These are phyloP conservation scores for Thecocarcelia acutangulata DNA, from an alignment of 2,888 invertebrate species.

Conservation along the genomic window DNA sequence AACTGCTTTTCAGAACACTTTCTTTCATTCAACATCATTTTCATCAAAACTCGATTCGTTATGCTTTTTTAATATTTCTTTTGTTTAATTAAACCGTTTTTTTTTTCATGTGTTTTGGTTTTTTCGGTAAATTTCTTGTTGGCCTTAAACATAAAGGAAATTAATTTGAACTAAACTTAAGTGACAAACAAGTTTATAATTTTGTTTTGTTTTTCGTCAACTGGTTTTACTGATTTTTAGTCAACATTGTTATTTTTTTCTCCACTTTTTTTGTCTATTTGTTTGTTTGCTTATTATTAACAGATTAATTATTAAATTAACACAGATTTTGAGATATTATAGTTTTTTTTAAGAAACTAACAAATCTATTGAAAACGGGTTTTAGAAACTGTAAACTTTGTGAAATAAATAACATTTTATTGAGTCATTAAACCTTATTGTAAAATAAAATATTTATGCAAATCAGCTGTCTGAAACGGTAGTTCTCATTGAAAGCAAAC, in stretches of 20 bases:
- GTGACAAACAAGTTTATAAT: not conserved
- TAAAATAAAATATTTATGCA: no score
- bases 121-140: constrained; percentile 13
- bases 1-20: constrained; percentile 45
- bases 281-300: not conserved
- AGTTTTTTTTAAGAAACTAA: no score
- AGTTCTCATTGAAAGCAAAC: no score
- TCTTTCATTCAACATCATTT: constrained; percentile 51
- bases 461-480: no score
- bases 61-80: not conserved
- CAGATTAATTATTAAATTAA: not conserved
- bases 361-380: no score
- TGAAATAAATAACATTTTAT: no score
- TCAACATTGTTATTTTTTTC: no score
- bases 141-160: not conserved
- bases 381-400: no score
- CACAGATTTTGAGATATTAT: not conserved
- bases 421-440: no score
- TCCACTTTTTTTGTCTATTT: not conserved
- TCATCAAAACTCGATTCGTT: not conserved
- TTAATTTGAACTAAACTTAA: not conserved
- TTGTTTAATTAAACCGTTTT: not conserved
- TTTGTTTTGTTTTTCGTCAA: not conserved
- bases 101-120: not conserved
- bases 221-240: constrained; percentile 5